A percentile compares a stretch with the other conserved stretches of the same genome.
These are phyloP conservation scores for Danio aesculapii DNA, from an alignment of 2,797 vertebrate genomes.

Conservation along the genomic window DNA sequence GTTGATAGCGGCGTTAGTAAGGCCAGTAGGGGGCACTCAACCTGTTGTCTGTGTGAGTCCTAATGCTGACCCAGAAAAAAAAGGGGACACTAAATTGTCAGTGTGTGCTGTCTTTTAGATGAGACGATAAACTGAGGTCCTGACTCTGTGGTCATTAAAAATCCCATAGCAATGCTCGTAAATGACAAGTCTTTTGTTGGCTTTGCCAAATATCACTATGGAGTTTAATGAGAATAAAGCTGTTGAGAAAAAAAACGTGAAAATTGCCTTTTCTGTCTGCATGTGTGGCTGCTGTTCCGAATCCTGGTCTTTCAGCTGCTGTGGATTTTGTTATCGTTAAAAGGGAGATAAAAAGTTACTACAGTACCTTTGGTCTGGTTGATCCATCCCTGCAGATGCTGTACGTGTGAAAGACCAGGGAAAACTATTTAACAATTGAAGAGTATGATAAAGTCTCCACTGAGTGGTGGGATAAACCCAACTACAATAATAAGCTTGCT, in stretches of 20 bases:
- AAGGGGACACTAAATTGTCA: no score
- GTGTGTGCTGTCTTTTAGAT: no score
- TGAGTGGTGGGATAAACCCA: conserved; percentile 39
- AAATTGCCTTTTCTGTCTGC: conserved; percentile 53
- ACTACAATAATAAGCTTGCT: conserved; percentile 19
- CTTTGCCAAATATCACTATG: conserved; percentile 59
- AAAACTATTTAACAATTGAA: conserved; percentile 71
- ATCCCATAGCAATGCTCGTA: no score
- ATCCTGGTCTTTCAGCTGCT: conserved; percentile 68
- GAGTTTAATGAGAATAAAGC: conserved; percentile 56
- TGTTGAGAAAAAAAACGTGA: conserved; percentile 47
- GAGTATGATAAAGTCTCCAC: conserved; percentile 38
- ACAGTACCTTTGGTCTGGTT: conserved; percentile 74
- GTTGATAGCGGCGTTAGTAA: no score
- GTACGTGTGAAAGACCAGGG: no score
- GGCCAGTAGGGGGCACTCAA: no score
- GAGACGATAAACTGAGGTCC: no score
- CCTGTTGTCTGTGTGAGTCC: no score
- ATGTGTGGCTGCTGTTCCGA: conserved; percentile 43
- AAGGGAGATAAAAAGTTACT: conserved; percentile 69
- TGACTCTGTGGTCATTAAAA: no score
- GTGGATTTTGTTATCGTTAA: conserved; percentile 71
- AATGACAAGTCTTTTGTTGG: no score
- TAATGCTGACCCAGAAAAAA: no score
- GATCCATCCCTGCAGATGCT: conserved; percentile 70